Evolutionary conservation across 2,888 invertebrate genomes (phyloP), one percentile per base, ranked within the genome.

Genomic region (Drosophila ezoana): DNA sequence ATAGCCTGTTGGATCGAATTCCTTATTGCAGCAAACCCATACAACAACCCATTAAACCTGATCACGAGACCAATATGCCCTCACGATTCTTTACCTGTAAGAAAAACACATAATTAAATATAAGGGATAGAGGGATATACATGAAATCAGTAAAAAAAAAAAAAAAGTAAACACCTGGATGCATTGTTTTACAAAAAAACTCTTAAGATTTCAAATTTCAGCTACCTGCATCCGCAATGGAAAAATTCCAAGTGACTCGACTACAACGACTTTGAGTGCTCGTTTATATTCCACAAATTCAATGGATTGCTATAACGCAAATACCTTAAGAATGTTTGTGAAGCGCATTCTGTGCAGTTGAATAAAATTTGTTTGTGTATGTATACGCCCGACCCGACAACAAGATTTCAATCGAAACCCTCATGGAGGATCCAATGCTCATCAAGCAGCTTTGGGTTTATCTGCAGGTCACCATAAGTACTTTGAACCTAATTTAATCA

Each of bases 181-280:
- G 23, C 38, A 54, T 45, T 63, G 45, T 45, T 47, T 58, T 63
- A 45, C 54, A 43, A 20, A n/a, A 41, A 23, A 28, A 33, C 38
- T 54, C 49, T 44, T 47, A 18, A 33, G 38, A 35, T 40, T 45
- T 49, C 23, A 32, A 20, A 32, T 41, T 61, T 79, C 54, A 45
- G 40, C 70, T 87, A 87, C 87, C 87, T 87, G 85, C 58, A 6
- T 8, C 2, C 4, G 14, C 53, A 69, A 48, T 77, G 86, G 79
- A 86, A 85, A 85, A 80, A 70, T 71, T 44, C 56, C 62, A 68
- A 57, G 11, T 37, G 37, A 10, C 28, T 3, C 33, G 38, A 60
- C 16, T 45, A 16, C 64, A 63, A 13, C 13, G 45, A 20, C 33
- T 49, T 10, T 41, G 13, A 70, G 35, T 28, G 45, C 43, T n/a